These are phyloP conservation scores for Phainopepla nitens DNA, from an alignment of 2,113 vertebrate genomes.

Conservation along the genomic window DNA sequence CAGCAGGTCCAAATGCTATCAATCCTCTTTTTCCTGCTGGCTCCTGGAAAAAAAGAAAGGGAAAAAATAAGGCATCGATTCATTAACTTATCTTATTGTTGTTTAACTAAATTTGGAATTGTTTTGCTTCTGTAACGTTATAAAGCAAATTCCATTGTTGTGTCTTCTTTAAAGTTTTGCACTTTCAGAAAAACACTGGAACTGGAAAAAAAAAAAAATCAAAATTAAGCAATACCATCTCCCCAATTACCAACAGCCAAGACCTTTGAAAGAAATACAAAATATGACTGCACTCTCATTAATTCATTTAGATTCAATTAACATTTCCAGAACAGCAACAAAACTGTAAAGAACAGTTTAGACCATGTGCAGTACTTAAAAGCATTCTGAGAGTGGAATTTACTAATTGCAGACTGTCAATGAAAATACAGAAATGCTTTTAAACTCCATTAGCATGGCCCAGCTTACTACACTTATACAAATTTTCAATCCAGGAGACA, in stretches of 20 bases:
- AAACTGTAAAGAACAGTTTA: background rate
- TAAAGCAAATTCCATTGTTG: background rate
- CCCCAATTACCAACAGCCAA: background rate
- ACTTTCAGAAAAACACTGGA: background rate
- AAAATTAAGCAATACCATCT: background rate
- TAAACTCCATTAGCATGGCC: background rate
- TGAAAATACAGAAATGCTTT: background rate
- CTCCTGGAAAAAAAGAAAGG: background rate
- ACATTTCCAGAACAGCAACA: background rate
- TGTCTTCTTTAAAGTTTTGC: background rate
- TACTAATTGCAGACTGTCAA: background rate
- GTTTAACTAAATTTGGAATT: background rate
- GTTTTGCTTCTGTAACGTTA: background rate
- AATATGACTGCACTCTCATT: accelerated
- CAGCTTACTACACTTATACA: background rate
- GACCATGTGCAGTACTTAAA: background rate
- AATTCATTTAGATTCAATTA: background rate
- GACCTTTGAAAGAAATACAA: background rate
- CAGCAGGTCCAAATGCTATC: background rate
- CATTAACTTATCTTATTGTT: background rate
- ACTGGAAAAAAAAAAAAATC: background rate
- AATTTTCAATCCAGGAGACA: background rate
- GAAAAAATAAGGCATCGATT: background rate
- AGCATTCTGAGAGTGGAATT: background rate
- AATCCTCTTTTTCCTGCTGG: background rate